A percentile compares a stretch with the other conserved stretches of the same genome.
Conservation (phyloP, 1,140 invertebrate genomes). For the Drosophila pruinosa region DNA sequence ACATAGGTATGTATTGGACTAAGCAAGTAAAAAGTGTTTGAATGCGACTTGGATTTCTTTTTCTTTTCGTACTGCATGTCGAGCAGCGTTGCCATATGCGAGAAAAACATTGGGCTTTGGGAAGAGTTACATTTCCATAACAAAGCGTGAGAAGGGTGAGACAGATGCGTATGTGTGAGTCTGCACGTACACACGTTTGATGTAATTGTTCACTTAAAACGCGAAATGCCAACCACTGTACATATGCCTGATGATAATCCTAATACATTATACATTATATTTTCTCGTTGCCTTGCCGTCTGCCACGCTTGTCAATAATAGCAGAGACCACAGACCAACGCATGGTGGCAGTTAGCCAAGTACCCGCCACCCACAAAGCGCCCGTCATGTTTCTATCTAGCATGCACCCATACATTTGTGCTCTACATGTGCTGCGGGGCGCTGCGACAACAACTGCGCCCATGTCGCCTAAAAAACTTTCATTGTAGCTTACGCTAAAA, state of each 20-base stretch:
- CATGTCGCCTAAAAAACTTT: conserved; percentile 33
- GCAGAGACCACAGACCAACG: conserved; percentile 34
- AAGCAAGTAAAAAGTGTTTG: conserved; percentile 24
- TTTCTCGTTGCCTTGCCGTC: neutral
- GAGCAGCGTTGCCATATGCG: conserved; percentile 59
- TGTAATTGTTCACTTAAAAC: neutral
- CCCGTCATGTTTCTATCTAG: neutral
- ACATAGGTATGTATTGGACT: conserved; percentile 7
- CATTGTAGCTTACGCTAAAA: conserved; percentile 35
- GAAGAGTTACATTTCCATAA: conserved; percentile 36
- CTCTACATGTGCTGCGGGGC: neutral
- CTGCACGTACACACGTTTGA: conserved; percentile 49
- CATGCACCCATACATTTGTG: neutral
- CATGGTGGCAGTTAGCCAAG: conserved; percentile 47
- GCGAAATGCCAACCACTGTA: neutral
- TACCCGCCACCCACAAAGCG: conserved; percentile 47
- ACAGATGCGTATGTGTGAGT: conserved; percentile 24
- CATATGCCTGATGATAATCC: neutral
- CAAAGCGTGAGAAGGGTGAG: conserved; percentile 4
- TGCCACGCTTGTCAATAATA: conserved; percentile 4
- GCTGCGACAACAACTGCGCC: neutral
- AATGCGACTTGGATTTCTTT: conserved; percentile 36
- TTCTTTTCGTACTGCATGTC: neutral
- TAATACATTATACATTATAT: neutral
- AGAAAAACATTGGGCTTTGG: conserved; percentile 45